Percentiles rank a stretch among this genome's conserved stretches.
phyloP scores from a whole-genome alignment of 2,888 invertebrate species.

The Drosophila phalerata region DNA sequence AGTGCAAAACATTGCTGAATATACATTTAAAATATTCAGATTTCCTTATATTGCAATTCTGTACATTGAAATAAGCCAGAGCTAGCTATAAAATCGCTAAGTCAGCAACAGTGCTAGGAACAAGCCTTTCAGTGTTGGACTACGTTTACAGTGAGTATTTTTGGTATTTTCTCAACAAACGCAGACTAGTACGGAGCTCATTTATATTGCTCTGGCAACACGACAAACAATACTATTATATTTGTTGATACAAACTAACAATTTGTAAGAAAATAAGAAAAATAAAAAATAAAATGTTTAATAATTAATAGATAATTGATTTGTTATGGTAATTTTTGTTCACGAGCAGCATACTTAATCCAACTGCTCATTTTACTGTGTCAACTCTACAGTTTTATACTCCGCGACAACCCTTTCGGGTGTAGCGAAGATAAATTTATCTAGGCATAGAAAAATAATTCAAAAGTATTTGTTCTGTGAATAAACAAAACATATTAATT shows the following conservation, averaged over 20 bases:
- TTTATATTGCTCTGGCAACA: constrained; percentile 16
- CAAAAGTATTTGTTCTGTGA: constrained; percentile 34
- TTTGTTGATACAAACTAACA: no score
- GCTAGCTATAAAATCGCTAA: no score
- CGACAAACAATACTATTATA: constrained; percentile 3
- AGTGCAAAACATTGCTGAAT: no score
- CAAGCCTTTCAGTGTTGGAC: constrained; percentile 43
- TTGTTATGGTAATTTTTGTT: background rate
- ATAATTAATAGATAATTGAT: background rate
- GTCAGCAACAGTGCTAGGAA: constrained; percentile 40
- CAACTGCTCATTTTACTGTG: background rate
- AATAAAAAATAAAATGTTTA: background rate
- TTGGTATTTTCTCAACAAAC: background rate
- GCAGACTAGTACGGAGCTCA: constrained; percentile 6
- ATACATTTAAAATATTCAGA: no score
- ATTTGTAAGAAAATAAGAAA: background rate
- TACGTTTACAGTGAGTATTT: constrained; percentile 29
- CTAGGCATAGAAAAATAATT: constrained; percentile 38
- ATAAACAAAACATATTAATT: constrained; percentile 30
- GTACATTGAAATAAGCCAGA: no score
- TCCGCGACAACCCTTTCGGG: constrained; percentile 60
- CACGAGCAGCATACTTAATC: constrained; percentile 28
- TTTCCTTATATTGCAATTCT: no score
- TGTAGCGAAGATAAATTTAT: constrained; percentile 56
- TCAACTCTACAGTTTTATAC: constrained; percentile 42